Base-by-base conservation (phyloP, 2,113 vertebrate genomes). In the Pitta sordida region DNA sequence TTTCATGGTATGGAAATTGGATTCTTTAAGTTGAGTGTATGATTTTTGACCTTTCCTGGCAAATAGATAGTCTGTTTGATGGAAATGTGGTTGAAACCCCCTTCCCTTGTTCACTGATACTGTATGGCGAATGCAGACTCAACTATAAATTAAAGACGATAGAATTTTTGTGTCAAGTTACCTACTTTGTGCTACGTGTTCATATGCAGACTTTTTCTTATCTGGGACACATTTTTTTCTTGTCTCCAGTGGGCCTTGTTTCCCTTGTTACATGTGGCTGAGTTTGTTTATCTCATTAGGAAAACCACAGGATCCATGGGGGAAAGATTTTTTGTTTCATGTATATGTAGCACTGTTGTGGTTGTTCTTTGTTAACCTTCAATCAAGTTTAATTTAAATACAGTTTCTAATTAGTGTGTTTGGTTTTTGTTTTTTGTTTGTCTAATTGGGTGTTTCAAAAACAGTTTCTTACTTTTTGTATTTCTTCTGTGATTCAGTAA, bases 1-100 rank as follows among this genome's bases (percentile, higher is more conserved):
- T 88, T 86, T 92, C 89, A 78, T 77, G 52, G 48, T 27, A 78
- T 92, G 44, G 94, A 94, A 89, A 94, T 93, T 76, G 76, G 62
- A 82, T 84, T 94, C 60, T 89, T 7, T 84, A 92, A 84, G 51
- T 82, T 94, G 69, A 75, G 52, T 4, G 1, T 71, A 48, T 75
- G 41, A 30, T 78, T 88, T 91, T 71, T 76, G 78, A 46, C 3
- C 0, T 88, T 95, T 93, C 41, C 62, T 90, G 84, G 90, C 29
- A 85, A 87, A 79, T 49, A 65, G 34, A 82, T 65, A 46, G 29
- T 29, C 7, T 53, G 24, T 80, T 83, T 37, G 22, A 49, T 82
- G 71, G 58, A 79, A 85, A 58, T 65, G 26, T 41, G 46, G 67
- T 74, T 83, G 74, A 88, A 93, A 91, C 22, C 39, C 14, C 11